Percentiles rank a stretch among this genome's conserved stretches.
These are phyloP conservation scores for Periparus ater DNA, from an alignment of 2,797 vertebrate species.

Conservation along the genomic window DNA sequence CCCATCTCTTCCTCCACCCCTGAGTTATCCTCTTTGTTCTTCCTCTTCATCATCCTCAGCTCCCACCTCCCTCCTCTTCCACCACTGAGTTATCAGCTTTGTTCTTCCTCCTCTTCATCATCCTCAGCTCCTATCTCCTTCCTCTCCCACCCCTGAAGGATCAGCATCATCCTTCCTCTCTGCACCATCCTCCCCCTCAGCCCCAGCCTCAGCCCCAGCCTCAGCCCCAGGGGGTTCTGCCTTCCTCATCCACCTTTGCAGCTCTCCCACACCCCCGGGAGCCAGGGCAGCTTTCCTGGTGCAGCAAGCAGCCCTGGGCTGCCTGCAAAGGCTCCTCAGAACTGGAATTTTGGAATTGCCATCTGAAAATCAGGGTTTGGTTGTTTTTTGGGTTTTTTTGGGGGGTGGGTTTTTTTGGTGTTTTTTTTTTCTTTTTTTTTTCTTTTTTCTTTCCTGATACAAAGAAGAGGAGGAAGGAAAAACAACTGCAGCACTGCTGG, in stretches of 20 bases:
- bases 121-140: not conserved
- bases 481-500: conserved; percentile 38
- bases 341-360: not conserved
- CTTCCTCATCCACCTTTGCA: too few relatives aligned
- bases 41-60: not conserved
- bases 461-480: not conserved
- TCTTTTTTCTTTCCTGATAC: not conserved
- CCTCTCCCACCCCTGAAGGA: too few relatives aligned
- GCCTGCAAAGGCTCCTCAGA: not conserved
- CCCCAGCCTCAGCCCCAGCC: too few relatives aligned
- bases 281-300: not conserved
- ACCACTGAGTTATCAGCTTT: too few relatives aligned
- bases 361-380: not conserved
- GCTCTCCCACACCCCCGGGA: not conserved
- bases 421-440: not conserved
- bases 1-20: not conserved
- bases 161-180: not conserved
- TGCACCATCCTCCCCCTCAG: not conserved
- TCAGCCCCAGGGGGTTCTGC: too few relatives aligned
- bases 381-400: too few relatives aligned
- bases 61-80: not conserved
- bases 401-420: too few relatives aligned
- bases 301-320: not conserved
- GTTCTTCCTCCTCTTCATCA: not conserved
- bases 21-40: too few relatives aligned